Base-by-base conservation (phyloP, 2,797 vertebrate species). In the Anguilla obscura region DNA sequence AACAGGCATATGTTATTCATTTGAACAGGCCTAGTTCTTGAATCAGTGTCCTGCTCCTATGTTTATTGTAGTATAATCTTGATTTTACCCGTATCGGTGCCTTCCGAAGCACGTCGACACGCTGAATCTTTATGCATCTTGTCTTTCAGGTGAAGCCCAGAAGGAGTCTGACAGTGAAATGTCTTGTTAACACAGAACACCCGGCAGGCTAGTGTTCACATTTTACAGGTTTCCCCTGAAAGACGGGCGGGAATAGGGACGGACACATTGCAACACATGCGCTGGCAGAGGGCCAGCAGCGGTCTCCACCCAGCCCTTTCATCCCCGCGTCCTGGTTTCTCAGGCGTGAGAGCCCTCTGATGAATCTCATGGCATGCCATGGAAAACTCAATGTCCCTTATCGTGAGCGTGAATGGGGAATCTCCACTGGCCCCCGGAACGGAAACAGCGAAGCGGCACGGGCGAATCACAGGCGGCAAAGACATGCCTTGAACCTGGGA, bases 341-440 rank as follows among this genome's bases (percentile, higher is more conserved):
- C 27, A 71, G 69, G 69, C 27, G 69, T 71, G 10, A 6, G 60
- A 66, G 69, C 40, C 74, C 33, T 36, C 74, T 36, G 12, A 40
- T 4, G 33, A 76, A 40, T 36, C 30, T 36, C 74, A 76, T n/a
- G 10, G 74, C 33, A 9, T 76, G 74, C 74, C 18, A 74, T 36
- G 69, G 69, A 74, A 74, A 74, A 76, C 33, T 40, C 74, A 76
- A 76, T 40, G 74, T 76, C 33, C 74, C 74, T 76, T 76, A 76
- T 76, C 74, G 16, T 71, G 33, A 18, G 33, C 16, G 3, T 45
- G 74, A 76, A 36, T 40, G 6, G 74, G 74, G 33, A 40, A 36
- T 76, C 33, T 76, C 36, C 74, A 7, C 33, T 76, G 16, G 33
- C 40, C 74, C 74, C 74, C 40, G 74, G 18, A 18, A 76, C 74